A percentile compares a stretch with the other conserved stretches of the same genome.
These are phyloP conservation scores for Procambarus clarkii DNA, from an alignment of 1,140 invertebrate species.

Conservation along the genomic window DNA sequence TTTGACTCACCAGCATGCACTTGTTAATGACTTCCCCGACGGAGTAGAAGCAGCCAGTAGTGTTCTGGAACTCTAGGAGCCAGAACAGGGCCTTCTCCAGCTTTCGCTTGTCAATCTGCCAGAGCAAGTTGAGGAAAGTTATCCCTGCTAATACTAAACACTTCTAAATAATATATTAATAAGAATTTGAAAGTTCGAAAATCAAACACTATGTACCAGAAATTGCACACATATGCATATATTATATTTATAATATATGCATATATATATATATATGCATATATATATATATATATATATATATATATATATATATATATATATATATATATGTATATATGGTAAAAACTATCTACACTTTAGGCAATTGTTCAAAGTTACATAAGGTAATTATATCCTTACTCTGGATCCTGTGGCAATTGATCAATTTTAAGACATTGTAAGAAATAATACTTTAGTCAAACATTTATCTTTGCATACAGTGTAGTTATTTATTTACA, in stretches of 20 bases:
- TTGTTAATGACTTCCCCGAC: constrained; percentile 64
- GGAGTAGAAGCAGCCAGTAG: constrained; percentile 51
- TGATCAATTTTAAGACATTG: too few relatives aligned
- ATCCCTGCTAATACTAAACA: too few relatives aligned
- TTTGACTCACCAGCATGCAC: constrained; percentile 47
- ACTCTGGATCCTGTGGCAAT: too few relatives aligned
- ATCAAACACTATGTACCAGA: background rate
- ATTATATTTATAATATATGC: too few relatives aligned
- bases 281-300: background rate
- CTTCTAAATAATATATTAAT: background rate
- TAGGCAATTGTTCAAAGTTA: background rate
- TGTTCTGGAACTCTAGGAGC: constrained; percentile 73
- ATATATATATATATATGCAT: background rate
- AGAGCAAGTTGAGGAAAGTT: background rate
- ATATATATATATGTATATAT: background rate
- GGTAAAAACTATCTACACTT: background rate
- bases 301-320: constrained; percentile 10
- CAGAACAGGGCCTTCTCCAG: constrained; percentile 76
- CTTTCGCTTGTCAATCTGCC: constrained; percentile 77
- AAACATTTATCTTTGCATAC: too few relatives aligned
- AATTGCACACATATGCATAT: too few relatives aligned
- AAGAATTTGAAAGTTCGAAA: background rate
- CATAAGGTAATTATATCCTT: too few relatives aligned
- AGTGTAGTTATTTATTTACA: too few relatives aligned
- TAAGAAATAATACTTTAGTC: too few relatives aligned